phyloP scores from a whole-genome alignment of 2,113 vertebrate genomes.

The Colistium nudipinnis region DNA sequence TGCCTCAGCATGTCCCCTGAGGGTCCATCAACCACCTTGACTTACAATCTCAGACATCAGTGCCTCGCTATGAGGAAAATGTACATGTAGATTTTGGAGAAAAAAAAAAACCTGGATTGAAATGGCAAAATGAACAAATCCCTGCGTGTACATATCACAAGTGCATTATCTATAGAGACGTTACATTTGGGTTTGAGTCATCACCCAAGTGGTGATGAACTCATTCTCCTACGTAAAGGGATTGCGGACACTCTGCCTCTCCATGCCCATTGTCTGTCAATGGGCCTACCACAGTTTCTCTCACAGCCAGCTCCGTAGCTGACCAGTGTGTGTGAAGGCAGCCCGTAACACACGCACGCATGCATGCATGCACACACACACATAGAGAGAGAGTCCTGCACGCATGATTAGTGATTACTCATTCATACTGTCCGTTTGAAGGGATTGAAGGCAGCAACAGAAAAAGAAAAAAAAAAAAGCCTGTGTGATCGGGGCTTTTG shows the following conservation, averaged over 20 bases:
- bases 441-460: slow-evolving; percentile 35
- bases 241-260: slow-evolving; percentile 49
- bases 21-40: slow-evolving; percentile 34
- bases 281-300: slow-evolving; percentile 65
- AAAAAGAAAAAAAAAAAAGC: not conserved
- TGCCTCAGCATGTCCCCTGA: slow-evolving; percentile 5
- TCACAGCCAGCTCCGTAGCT: slow-evolving; percentile 64
- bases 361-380: not conserved
- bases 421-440: slow-evolving; percentile 62
- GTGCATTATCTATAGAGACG: not conserved
- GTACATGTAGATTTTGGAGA: not conserved
- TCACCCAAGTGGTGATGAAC: slow-evolving; percentile 53
- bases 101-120: too few relatives aligned
- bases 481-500: slow-evolving; percentile 41
- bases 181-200: slow-evolving; percentile 46
- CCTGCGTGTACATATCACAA: not conserved
- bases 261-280: slow-evolving; percentile 55
- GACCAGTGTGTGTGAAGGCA: slow-evolving; percentile 58
- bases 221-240: slow-evolving; percentile 50
- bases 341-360: slow-evolving; percentile 9
- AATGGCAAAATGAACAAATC: not conserved
- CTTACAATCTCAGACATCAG: slow-evolving; percentile 31
- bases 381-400: not conserved
- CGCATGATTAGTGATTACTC: slow-evolving; percentile 64
- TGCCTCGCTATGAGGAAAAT: not conserved